Evolutionary conservation across 2,888 invertebrate species (phyloP).

Genomic region (Bombylius major): DNA sequence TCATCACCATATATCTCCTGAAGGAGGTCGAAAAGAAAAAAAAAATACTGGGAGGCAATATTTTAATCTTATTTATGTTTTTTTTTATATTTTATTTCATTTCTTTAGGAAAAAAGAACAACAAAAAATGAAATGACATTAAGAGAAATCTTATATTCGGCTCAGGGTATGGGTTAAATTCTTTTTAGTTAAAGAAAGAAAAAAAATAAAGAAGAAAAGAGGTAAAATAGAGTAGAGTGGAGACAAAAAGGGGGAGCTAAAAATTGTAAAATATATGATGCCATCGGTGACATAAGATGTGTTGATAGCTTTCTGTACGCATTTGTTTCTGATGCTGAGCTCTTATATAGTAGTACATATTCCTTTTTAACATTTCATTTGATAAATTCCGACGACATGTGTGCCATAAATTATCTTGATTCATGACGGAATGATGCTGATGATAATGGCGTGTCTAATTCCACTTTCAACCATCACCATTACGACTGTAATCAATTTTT

Average conservation of each 20-base stretch:
- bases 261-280: not conserved
- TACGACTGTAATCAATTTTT: not conserved
- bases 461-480: constrained; percentile 2
- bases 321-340: not conserved
- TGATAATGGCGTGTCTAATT: constrained; percentile 15
- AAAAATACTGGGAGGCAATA: not conserved
- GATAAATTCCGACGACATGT: constrained; percentile 16
- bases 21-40: not conserved
- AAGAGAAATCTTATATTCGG: too few species aligned
- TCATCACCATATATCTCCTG: too few species aligned
- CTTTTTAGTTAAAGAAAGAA: too few species aligned
- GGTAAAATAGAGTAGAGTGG: not conserved
- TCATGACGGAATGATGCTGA: constrained; percentile 13
- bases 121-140: too few species aligned
- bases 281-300: constrained; percentile 1
- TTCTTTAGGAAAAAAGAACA: not conserved
- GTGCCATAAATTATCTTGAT: constrained; percentile 15
- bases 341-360: not conserved
- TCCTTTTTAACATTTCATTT: constrained; percentile 12
- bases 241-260: not conserved
- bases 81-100: not conserved
- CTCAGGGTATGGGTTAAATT: too few species aligned
- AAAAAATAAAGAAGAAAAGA: too few species aligned
- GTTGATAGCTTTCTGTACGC: constrained; percentile 1
- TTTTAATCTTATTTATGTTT: not conserved